These are phyloP conservation scores for Sialis lutaria DNA, from an alignment of 2,888 invertebrate genomes.

Conservation along the genomic window DNA sequence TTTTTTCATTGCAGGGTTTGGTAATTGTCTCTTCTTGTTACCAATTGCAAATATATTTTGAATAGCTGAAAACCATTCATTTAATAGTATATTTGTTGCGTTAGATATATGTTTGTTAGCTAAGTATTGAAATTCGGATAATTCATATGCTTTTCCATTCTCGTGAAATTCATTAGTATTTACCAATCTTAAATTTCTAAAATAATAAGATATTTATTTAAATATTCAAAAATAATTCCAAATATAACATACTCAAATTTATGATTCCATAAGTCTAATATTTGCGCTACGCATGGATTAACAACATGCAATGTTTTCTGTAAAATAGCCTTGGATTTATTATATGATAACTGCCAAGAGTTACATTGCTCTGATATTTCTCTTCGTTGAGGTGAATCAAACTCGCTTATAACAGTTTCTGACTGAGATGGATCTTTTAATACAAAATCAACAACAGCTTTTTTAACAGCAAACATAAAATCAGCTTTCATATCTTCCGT, in stretches of 20 bases:
- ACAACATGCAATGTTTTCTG: constrained; percentile 50
- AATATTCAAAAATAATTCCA: neutral
- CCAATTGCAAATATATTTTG: constrained; percentile 47
- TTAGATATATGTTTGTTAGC: constrained; percentile 43
- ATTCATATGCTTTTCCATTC: constrained; percentile 45
- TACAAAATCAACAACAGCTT: constrained; percentile 83
- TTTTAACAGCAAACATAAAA: constrained; percentile 76
- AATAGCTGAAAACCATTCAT: constrained; percentile 46
- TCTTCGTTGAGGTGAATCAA: constrained; percentile 31
- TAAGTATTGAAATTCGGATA: constrained; percentile 40
- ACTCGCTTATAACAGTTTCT: constrained; percentile 31
- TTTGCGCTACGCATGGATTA: constrained; percentile 65
- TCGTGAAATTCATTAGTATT: constrained; percentile 35
- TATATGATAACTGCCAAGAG: constrained; percentile 41
- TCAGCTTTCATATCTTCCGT: constrained; percentile 70
- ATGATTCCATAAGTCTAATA: constrained; percentile 65
- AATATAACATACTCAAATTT: constrained; percentile 42
- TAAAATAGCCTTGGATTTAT: constrained; percentile 29
- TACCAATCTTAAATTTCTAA: constrained; percentile 41
- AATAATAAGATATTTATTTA: neutral
- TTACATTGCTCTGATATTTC: constrained; percentile 44
- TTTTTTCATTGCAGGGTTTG: constrained; percentile 43
- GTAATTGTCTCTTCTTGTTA: constrained; percentile 46
- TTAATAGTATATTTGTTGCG: constrained; percentile 44
- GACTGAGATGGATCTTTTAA: constrained; percentile 54